Evolutionary conservation across 2,888 invertebrate genomes (phyloP).

Genomic region (Neocrepidodera transversa): DNA sequence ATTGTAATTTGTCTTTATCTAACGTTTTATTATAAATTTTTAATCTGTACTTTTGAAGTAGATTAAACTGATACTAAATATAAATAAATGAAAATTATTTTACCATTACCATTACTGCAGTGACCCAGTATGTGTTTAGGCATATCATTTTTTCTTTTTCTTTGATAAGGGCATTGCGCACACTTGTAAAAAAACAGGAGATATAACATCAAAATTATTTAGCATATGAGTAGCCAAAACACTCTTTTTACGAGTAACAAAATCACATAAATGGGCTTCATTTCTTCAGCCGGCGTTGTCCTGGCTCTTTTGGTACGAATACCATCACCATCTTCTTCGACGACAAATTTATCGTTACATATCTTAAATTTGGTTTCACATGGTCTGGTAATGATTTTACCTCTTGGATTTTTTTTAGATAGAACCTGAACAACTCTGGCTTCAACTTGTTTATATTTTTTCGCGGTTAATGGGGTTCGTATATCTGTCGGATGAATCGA

Average conservation of each 20-base stretch:
- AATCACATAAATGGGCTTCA: constrained; percentile 10
- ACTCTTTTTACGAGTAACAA: constrained; percentile 18
- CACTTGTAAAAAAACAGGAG: constrained; percentile 39
- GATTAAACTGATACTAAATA: too few species aligned
- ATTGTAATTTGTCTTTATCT: too few species aligned
- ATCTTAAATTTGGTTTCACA: not conserved
- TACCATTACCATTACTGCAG: constrained; percentile 34
- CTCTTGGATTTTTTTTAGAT: not conserved
- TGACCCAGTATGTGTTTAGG: constrained; percentile 46
- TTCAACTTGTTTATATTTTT: constrained; percentile 10
- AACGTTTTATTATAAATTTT: too few species aligned
- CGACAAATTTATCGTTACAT: not conserved
- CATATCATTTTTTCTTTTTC: constrained; percentile 46
- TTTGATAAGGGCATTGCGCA: constrained; percentile 43
- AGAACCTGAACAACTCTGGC: not conserved
- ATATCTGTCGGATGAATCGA: too few species aligned
- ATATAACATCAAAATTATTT: constrained; percentile 18
- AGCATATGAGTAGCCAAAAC: constrained; percentile 21
- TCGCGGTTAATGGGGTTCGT: constrained; percentile 19
- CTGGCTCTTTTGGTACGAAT: constrained; percentile 3
- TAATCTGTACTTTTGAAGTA: too few species aligned
- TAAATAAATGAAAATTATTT: too few species aligned
- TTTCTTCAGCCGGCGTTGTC: constrained; percentile 5
- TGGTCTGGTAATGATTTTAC: not conserved
- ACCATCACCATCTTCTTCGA: not conserved